Conservation (phyloP, 2,113 vertebrate species). For the Cryptomyrus ogoouensis region DNA sequence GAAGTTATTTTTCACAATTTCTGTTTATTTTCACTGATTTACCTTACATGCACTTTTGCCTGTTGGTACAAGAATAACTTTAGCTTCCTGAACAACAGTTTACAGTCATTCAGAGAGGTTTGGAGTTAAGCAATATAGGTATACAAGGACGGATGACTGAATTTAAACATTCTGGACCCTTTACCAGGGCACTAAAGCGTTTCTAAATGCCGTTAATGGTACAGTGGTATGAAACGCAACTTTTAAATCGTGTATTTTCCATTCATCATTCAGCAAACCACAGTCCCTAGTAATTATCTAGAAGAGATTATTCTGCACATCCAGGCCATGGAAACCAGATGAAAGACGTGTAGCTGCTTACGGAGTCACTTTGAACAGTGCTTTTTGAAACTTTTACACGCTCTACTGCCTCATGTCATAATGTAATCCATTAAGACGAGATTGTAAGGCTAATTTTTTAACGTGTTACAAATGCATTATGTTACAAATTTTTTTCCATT, state of each 20-base stretch:
- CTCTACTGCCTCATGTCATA: background rate
- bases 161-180: background rate
- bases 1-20: background rate
- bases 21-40: background rate
- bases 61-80: background rate
- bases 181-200: background rate
- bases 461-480: background rate
- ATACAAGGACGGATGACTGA: background rate
- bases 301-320: background rate
- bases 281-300: slow-evolving; percentile 8
- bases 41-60: background rate
- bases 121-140: background rate
- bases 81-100: background rate
- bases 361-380: background rate
- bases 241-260: background rate
- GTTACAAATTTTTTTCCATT: background rate
- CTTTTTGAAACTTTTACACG: background rate
- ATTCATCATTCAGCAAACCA: slow-evolving; percentile 2
- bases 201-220: background rate
- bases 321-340: background rate
- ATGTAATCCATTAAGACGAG: background rate
- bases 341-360: background rate
- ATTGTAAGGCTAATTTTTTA: background rate
- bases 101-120: background rate
- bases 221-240: background rate